Base-by-base conservation (phyloP, 2,888 invertebrate genomes). In the Endomychus coccineus region DNA sequence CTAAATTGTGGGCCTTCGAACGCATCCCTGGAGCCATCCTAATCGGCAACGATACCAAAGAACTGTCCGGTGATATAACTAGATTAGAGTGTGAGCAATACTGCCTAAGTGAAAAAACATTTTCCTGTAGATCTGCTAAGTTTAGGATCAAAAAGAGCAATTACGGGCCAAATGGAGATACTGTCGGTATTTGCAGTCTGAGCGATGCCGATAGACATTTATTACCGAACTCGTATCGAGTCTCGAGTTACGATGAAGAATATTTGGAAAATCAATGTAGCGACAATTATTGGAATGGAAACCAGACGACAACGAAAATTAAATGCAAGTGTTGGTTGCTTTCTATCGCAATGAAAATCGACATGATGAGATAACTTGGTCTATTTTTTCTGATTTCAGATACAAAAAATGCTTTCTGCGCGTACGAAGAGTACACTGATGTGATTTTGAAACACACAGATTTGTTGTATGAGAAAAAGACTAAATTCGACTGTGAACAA, bases 231-330 rank as follows among this genome's bases (percentile, higher is more conserved):
- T 78, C 84, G 2, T 90, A 83, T 62, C 71, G 84, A 23, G 81
- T 80, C 3, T 78, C 83, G 2, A 77, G 77, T 54, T 78, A 77
- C 51, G 77, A 80, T 49, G 82, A 86, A 16, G 83, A 86, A 53
- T 90, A 90, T 61, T 75, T 89, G 50, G 87, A 88, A 61, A 86
- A 83, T 64, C 81, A 87, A 55, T 90, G 90, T 64, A 68, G 73
- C 73, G 21, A 16, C n/a, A 17, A 31, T 13, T 9, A 40, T 12
- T 9, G 5, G 2, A 25, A 35, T 6, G 36, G 35, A 31, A 34
- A 36, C 4, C 9, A 15, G 7, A 12, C n/a, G n/a, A n/a, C n/a
- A n/a, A n/a, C n/a, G n/a, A n/a, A n/a, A n/a, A n/a, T n/a, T n/a
- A n/a, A n/a, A n/a, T n/a, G n/a, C n/a, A n/a, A n/a, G n/a, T n/a